A percentile compares a stretch with the other conserved stretches of the same genome.
Conservation (phyloP, 2,113 vertebrate genomes). For the Etheostoma cragini region DNA sequence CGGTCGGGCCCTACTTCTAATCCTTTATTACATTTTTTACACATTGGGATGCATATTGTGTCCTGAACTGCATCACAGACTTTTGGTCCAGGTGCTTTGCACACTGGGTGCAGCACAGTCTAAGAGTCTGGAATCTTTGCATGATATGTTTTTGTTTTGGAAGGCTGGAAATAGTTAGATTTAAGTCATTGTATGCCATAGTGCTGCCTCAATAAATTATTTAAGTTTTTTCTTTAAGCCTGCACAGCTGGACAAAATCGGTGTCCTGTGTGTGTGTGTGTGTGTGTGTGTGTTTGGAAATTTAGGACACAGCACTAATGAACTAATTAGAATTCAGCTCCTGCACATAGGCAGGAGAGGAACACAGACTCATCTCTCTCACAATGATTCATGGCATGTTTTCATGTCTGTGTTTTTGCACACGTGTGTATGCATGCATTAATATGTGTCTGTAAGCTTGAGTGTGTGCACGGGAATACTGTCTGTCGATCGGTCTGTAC, state of each 20-base stretch:
- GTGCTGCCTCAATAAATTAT: conserved; percentile 31
- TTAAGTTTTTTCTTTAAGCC: conserved; percentile 1
- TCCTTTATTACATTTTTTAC: no score
- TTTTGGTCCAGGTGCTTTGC: not conserved
- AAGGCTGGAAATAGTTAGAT: not conserved
- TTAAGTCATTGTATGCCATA: not conserved
- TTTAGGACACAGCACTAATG: conserved; percentile 71
- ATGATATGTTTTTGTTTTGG: not conserved
- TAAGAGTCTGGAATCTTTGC: not conserved
- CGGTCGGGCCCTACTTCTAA: no score
- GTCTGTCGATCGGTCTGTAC: conserved; percentile 33
- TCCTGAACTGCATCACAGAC: not conserved
- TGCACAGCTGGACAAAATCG: conserved; percentile 56
- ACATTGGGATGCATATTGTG: not conserved
- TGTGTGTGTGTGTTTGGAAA: conserved; percentile 43
- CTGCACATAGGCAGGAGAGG: conserved; percentile 58
- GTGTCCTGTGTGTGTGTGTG: conserved; percentile 42
- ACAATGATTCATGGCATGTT: not conserved
- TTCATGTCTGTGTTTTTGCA: not conserved
- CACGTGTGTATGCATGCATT: not conserved
- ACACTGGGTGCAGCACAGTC: not conserved
- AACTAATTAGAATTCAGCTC: conserved; percentile 78
- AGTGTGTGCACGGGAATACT: conserved; percentile 10
- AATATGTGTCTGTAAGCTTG: not conserved
- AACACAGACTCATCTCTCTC: conserved; percentile 27